Evolutionary conservation across 2,888 invertebrate species (phyloP).

Genomic region (Volucella zonaria): DNA sequence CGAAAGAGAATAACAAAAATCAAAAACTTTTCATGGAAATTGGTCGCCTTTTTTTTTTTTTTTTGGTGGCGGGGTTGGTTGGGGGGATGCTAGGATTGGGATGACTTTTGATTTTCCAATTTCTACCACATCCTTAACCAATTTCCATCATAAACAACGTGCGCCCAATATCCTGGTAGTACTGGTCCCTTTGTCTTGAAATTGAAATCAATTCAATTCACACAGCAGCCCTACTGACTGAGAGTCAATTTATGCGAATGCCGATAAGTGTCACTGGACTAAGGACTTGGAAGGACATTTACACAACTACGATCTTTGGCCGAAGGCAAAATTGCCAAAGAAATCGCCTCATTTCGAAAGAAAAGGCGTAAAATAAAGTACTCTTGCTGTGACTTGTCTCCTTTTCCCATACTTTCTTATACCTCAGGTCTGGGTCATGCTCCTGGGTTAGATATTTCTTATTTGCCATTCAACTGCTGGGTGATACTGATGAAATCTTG

Average conservation of each 20-base stretch:
- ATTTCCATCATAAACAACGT: slow-evolving; percentile 31
- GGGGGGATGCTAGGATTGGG: no score
- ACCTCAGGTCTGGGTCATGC: background rate
- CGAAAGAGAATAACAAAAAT: background rate
- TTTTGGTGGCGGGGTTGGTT: background rate
- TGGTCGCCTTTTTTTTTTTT: background rate
- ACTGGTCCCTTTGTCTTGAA: background rate
- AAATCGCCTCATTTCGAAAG: slow-evolving; percentile 50
- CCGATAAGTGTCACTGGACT: slow-evolving; percentile 61
- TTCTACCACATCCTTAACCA: background rate
- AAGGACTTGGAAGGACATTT: slow-evolving; percentile 58
- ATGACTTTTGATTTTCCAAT: no score
- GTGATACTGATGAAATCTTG: slow-evolving; percentile 51
- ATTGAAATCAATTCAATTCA: slow-evolving; percentile 30
- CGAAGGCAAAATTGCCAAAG: slow-evolving; percentile 41
- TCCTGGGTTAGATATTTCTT: background rate
- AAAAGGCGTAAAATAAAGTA: slow-evolving; percentile 48
- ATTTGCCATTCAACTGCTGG: slow-evolving; percentile 9
- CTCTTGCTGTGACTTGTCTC: background rate
- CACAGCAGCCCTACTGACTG: slow-evolving; percentile 29
- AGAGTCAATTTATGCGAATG: slow-evolving; percentile 55
- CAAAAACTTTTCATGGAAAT: slow-evolving; percentile 4
- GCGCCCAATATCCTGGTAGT: slow-evolving; percentile 13
- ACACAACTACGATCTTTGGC: slow-evolving; percentile 16
- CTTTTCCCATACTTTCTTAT: no score